Evolutionary conservation across 2,888 invertebrate genomes (phyloP).

Genomic region (Eupithecia abbreviata): DNA sequence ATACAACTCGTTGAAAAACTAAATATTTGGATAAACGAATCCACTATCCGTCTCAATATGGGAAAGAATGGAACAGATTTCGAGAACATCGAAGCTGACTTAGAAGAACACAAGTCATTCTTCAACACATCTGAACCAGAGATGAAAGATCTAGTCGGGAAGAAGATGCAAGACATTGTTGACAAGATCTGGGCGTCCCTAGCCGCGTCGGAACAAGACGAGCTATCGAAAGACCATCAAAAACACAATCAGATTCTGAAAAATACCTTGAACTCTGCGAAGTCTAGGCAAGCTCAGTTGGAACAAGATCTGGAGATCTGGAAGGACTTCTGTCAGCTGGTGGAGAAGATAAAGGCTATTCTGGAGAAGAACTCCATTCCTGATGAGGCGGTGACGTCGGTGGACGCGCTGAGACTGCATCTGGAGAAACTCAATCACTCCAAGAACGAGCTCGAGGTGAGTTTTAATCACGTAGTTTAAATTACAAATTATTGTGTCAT

Average conservation of each 20-base stretch:
- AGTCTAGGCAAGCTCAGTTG: conserved; percentile 89
- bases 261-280: conserved; percentile 92
- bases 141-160: conserved; percentile 91
- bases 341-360: conserved; percentile 90
- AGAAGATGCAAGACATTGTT: conserved; percentile 91
- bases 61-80: conserved; percentile 94
- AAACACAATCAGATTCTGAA: conserved; percentile 91
- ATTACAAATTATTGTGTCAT: neutral
- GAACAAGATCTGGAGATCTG: conserved; percentile 93
- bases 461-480: conserved; percentile 53
- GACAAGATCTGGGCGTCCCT: conserved; percentile 95
- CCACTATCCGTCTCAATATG: conserved; percentile 89
- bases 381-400: conserved; percentile 91
- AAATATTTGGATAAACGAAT: conserved; percentile 92
- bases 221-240: conserved; percentile 91
- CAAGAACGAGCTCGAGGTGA: conserved; percentile 88
- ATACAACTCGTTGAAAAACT: conserved; percentile 90
- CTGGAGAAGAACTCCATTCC: conserved; percentile 89
- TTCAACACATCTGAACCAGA: conserved; percentile 89
- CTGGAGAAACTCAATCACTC: conserved; percentile 92
- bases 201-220: conserved; percentile 91
- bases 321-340: conserved; percentile 91
- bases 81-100: conserved; percentile 90
- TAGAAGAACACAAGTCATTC: conserved; percentile 94
- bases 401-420: conserved; percentile 92